Percentiles rank a stretch among this genome's conserved stretches.
These are phyloP conservation scores for Myotis myotis DNA, from an alignment of 2,797 vertebrate genomes.

Conservation along the genomic window DNA sequence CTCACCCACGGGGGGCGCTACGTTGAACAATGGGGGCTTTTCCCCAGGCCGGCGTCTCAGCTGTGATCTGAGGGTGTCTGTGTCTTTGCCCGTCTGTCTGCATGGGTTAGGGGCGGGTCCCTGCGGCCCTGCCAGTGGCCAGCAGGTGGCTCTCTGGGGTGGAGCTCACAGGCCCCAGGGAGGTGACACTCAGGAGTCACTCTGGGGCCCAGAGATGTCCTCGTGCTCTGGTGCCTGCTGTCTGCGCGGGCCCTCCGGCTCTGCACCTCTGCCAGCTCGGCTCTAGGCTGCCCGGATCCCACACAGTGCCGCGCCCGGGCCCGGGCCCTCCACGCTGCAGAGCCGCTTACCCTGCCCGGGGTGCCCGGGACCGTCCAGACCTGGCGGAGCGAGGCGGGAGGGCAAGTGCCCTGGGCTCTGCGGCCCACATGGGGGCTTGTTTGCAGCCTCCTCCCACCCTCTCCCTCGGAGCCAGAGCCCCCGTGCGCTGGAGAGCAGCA, in stretches of 20 bases:
- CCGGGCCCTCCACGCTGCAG: not conserved
- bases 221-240: not conserved
- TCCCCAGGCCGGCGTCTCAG: not conserved
- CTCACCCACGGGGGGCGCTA: no score
- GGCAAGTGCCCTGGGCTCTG: slow-evolving; percentile 63
- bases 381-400: slow-evolving; percentile 61
- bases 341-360: not conserved
- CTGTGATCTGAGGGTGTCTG: not conserved
- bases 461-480: not conserved
- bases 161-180: not conserved
- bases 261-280: not conserved
- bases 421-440: slow-evolving; percentile 53
- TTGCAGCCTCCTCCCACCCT: slow-evolving; percentile 37
- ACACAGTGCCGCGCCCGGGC: no score
- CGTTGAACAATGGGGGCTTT: not conserved
- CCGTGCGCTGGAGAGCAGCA: not conserved
- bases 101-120: not conserved
- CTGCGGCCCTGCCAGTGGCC: not conserved
- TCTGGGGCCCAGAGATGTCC: not conserved
- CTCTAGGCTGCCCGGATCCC: not conserved
- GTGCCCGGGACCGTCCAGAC: slow-evolving; percentile 39
- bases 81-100: not conserved
- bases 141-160: no score
- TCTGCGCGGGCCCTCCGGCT: not conserved
- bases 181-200: rapidly evolving